These are phyloP conservation scores for Amphipyra tragopoginis DNA, from an alignment of 2,888 invertebrate species.

Conservation along the genomic window DNA sequence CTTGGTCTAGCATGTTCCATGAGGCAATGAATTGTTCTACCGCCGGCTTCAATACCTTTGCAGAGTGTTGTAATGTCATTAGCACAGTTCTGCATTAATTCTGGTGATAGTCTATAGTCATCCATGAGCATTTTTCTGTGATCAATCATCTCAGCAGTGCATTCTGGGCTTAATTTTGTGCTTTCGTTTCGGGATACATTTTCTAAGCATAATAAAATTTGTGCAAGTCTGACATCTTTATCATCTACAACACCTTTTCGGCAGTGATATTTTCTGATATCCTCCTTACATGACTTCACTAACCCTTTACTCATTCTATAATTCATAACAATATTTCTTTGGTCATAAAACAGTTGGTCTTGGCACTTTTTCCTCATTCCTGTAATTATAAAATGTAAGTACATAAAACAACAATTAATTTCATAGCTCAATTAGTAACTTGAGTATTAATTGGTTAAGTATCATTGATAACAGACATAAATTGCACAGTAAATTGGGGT, in stretches of 20 bases:
- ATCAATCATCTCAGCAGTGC: slow-evolving; percentile 96
- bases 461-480: background rate
- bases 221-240: slow-evolving; percentile 95
- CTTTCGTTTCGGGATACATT: slow-evolving; percentile 92
- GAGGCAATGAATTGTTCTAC: slow-evolving; percentile 98
- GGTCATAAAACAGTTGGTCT: slow-evolving; percentile 95
- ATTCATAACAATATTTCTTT: slow-evolving; percentile 96
- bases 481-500: background rate
- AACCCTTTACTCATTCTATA: slow-evolving; percentile 97
- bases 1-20: slow-evolving; percentile 95
- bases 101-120: slow-evolving; percentile 98
- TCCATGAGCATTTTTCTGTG: slow-evolving; percentile 97
- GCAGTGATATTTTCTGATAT: slow-evolving; percentile 96
- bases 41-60: slow-evolving; percentile 93
- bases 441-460: background rate
- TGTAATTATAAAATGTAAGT: slow-evolving; percentile 61
- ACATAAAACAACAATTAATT: background rate
- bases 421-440: slow-evolving; percentile 4
- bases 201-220: slow-evolving; percentile 98
- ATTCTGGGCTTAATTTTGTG: slow-evolving; percentile 93
- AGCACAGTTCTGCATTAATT: slow-evolving; percentile 96
- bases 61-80: slow-evolving; percentile 95
- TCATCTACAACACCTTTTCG: slow-evolving; percentile 95
- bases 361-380: slow-evolving; percentile 93
- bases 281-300: slow-evolving; percentile 96